phyloP scores from a whole-genome alignment of 2,797 vertebrate species.

The Sarcophilus harrisii region DNA sequence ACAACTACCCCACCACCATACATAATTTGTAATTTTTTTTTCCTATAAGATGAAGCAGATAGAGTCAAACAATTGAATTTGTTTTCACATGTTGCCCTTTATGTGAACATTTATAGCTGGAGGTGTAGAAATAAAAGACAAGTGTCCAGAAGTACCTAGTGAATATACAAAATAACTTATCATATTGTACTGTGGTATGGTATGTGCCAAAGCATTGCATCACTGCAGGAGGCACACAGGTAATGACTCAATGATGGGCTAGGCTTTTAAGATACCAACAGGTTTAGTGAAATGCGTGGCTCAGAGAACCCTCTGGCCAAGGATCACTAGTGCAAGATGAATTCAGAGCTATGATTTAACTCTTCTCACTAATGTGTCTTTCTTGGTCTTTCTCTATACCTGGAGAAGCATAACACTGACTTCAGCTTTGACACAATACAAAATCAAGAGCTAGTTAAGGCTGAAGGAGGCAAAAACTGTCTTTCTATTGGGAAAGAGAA shows the following conservation, averaged over 20 bases:
- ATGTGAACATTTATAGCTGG: background rate
- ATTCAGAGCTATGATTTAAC: background rate
- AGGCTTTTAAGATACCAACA: background rate
- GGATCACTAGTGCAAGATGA: background rate
- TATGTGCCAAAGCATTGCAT: background rate
- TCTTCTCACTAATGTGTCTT: conserved; percentile 32
- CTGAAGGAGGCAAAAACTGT: conserved; percentile 15
- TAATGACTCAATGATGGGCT: conserved; percentile 49
- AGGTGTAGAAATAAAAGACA: background rate
- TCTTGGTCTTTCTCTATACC: background rate
- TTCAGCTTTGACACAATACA: background rate
- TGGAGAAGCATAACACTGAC: background rate
- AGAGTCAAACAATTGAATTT: background rate
- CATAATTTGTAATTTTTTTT: background rate
- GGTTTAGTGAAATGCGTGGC: background rate
- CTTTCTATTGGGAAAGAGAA: conserved; percentile 18
- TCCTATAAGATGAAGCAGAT: background rate
- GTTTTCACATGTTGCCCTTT: background rate
- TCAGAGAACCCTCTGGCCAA: conserved; percentile 29
- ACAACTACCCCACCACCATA: background rate
- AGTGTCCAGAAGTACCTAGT: background rate
- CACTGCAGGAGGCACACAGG: background rate
- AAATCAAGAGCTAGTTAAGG: background rate
- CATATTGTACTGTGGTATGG: background rate
- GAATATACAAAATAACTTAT: background rate